Conservation (phyloP, 2,888 invertebrate genomes). For the Invenusta paracnida region DNA sequence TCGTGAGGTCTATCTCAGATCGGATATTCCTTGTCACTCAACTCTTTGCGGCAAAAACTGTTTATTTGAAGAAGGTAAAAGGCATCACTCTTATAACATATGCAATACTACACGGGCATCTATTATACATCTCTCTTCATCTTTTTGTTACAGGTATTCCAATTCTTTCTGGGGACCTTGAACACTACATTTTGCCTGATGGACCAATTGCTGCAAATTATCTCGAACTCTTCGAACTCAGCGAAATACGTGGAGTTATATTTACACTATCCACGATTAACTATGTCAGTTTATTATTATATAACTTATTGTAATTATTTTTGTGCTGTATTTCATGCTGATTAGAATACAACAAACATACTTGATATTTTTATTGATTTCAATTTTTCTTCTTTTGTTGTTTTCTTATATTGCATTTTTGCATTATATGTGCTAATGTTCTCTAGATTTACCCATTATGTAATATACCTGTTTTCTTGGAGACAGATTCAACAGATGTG, state of each 20-base stretch:
- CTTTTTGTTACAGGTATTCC: neutral
- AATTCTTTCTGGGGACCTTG: slow-evolving; percentile 49
- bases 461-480: no score
- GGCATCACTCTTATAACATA: no score
- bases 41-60: neutral
- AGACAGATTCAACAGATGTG: slow-evolving; percentile 53
- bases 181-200: slow-evolving; percentile 57
- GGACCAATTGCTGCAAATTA: slow-evolving; percentile 53
- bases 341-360: no score
- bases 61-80: neutral
- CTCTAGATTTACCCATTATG: no score
- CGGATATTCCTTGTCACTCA: neutral
- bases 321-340: no score
- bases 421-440: no score
- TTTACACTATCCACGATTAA: slow-evolving; percentile 54
- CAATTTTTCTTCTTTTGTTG: no score
- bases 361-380: no score
- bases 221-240: slow-evolving; percentile 55
- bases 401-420: no score
- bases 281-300: slow-evolving; percentile 53
- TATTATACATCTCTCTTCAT: no score
- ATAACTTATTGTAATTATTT: no score
- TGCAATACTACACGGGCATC: no score
- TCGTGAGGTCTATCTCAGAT: neutral
- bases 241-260: slow-evolving; percentile 54